Evolutionary conservation across 2,888 invertebrate species (phyloP), one percentile per base, ranked within the genome.

Genomic region (Sarcophaga subvicina): DNA sequence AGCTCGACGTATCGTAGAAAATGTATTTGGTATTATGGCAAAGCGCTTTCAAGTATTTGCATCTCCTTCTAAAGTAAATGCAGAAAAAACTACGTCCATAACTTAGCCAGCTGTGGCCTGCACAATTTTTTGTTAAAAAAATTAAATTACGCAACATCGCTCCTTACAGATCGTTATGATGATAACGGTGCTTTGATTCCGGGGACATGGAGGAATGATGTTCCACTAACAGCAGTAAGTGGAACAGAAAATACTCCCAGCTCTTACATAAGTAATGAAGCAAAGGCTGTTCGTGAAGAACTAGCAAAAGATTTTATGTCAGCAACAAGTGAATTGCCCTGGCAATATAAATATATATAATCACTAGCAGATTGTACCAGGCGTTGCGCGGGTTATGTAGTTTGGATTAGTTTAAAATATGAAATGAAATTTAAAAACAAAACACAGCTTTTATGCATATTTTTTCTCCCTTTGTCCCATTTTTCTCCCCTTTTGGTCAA

Each of bases 21-120:
- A 70, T 54, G 73, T 14, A 47, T 47, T 63, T 63, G 73, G 73
- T 6, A 79, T 79, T 20, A 79, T 79, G 70, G n/a, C 77, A 63
- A 71, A 63, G 49, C 25, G 47, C n/a, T 70, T 66, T 60, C 54
- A 67, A 76, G n/a, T 82, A 47, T 47, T 67, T 62, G 25, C 63
- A 64, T 71, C 59, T 17, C 69, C 71, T 59, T 71, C 54, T 45
- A 37, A 72, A 59, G 66, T 83, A 37, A 67, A 60, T 20, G 59
- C 17, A 37, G n/a, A 60, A 20, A 73, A 63, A 14, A 62, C 45
- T 4, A 64, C 76, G 3, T 17, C 11, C 4, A 11, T 17, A n/a
- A 72, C 72, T 20, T 76, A 54, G 76, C 76, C n/a, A 64, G 76
- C 22, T 76, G 76, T 76, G 64, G 47, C 2, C 25, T 64, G 11